Percentiles rank a stretch among this genome's conserved stretches.
phyloP scores from a whole-genome alignment of 2,113 vertebrate genomes.

The Nesogale talazaci region DNA sequence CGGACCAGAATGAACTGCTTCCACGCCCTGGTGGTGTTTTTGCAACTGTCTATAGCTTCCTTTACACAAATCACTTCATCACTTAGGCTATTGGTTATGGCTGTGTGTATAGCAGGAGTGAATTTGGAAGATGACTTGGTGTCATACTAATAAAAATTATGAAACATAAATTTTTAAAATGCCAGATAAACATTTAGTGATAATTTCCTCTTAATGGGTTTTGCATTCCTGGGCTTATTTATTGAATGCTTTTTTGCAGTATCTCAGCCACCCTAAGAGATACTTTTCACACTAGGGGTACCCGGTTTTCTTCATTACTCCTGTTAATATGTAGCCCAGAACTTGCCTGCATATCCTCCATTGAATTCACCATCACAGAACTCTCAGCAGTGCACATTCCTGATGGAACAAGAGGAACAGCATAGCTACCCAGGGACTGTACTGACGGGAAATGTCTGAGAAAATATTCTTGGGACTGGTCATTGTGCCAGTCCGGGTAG shows the following conservation, averaged over 20 bases:
- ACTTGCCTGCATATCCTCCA: no score
- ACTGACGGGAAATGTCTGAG: neutral
- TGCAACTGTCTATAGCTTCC: constrained; percentile 47
- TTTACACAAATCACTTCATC: constrained; percentile 48
- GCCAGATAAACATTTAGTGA: constrained; percentile 23
- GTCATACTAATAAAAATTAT: constrained; percentile 51
- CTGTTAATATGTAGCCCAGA: neutral
- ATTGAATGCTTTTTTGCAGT: neutral
- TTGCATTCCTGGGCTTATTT: constrained; percentile 33
- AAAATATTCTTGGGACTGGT: neutral
- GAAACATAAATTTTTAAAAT: constrained; percentile 46
- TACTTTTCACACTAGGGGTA: neutral
- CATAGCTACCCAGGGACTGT: neutral
- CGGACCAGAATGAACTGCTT: neutral
- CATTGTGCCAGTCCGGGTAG: no score
- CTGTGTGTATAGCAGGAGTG: neutral
- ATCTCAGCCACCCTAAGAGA: neutral
- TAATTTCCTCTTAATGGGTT: constrained; percentile 56
- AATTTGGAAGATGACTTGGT: constrained; percentile 6
- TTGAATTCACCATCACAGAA: neutral
- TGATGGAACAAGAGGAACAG: neutral
- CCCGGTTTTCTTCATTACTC: neutral
- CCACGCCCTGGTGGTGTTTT: neutral
- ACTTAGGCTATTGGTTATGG: constrained; percentile 28
- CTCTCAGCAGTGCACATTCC: neutral